A percentile compares a stretch with the other conserved stretches of the same genome.
Evolutionary conservation across 2,888 invertebrate species (phyloP).

Genomic region (Mongoloraphidia duomilia): DNA sequence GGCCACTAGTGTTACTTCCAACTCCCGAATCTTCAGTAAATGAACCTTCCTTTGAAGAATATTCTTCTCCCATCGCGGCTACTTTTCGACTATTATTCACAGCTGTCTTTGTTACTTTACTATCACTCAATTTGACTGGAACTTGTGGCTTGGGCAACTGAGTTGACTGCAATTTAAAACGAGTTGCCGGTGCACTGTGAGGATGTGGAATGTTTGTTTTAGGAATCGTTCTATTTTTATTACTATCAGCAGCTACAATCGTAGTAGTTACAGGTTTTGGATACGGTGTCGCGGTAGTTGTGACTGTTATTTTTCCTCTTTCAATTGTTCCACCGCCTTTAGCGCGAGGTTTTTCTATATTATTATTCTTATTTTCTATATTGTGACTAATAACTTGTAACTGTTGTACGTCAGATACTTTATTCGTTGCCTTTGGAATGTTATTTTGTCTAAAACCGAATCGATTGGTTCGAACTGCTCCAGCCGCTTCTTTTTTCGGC

Average conservation of each 20-base stretch:
- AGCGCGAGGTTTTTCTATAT: conserved; percentile 8
- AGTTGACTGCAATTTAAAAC: conserved; percentile 52
- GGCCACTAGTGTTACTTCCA: conserved; percentile 21
- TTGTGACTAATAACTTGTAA: conserved; percentile 6
- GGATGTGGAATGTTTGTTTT: neutral
- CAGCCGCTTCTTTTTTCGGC: conserved; percentile 50
- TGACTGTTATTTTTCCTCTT: conserved; percentile 11
- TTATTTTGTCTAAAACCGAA: conserved; percentile 58
- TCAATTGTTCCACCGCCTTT: neutral
- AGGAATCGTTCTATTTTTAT: conserved; percentile 11
- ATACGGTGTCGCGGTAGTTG: conserved; percentile 11
- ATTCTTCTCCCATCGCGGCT: conserved; percentile 24
- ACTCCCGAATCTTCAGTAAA: conserved; percentile 53
- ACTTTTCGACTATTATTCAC: conserved; percentile 56
- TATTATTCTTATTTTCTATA: conserved; percentile 19
- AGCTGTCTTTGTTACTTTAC: conserved; percentile 56
- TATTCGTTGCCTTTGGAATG: conserved; percentile 42
- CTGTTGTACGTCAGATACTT: conserved; percentile 39
- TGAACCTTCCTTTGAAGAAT: conserved; percentile 39
- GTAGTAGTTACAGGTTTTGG: conserved; percentile 3
- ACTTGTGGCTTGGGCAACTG: conserved; percentile 64
- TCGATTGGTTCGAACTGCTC: conserved; percentile 48
- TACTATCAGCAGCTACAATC: conserved; percentile 4
- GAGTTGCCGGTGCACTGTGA: conserved; percentile 29
- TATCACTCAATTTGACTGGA: conserved; percentile 43